A percentile compares a stretch with the other conserved stretches of the same genome.
Evolutionary conservation across 2,113 vertebrate species (phyloP).

Genomic region (Varanus salvator): DNA sequence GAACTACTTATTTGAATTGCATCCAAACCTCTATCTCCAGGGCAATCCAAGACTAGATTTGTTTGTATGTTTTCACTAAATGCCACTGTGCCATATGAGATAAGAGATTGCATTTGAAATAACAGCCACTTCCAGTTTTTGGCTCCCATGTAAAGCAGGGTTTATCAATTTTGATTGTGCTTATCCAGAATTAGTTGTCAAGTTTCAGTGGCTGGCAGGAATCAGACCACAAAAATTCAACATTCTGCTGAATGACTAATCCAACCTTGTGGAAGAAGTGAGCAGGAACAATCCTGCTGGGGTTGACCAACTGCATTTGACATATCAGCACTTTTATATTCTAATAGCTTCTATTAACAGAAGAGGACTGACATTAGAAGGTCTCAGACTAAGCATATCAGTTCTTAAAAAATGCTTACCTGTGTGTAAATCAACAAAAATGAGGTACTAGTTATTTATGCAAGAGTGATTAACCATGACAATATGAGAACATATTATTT

Average conservation of each 20-base stretch:
- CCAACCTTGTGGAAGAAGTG: constrained; percentile 56
- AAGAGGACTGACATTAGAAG: constrained; percentile 76
- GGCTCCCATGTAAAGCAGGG: constrained; percentile 73
- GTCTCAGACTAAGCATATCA: constrained; percentile 70
- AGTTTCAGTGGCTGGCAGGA: constrained; percentile 79
- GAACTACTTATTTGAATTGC: constrained; percentile 74
- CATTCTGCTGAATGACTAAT: constrained; percentile 72
- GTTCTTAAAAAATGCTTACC: constrained; percentile 77
- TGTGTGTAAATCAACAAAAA: constrained; percentile 66
- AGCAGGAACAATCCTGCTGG: constrained; percentile 55
- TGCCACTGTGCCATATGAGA: constrained; percentile 76
- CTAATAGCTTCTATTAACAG: constrained; percentile 77
- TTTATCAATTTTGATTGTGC: constrained; percentile 83
- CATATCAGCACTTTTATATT: constrained; percentile 75
- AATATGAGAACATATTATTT: constrained; percentile 71
- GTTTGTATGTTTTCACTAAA: constrained; percentile 80
- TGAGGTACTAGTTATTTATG: constrained; percentile 62
- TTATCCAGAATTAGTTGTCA: constrained; percentile 84
- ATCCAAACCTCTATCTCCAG: constrained; percentile 72
- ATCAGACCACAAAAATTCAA: constrained; percentile 77
- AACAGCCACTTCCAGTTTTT: constrained; percentile 80
- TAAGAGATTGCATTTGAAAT: constrained; percentile 83
- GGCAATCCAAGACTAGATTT: constrained; percentile 73
- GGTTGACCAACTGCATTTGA: constrained; percentile 68
- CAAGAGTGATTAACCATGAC: constrained; percentile 67